phyloP scores from a whole-genome alignment of 2,113 vertebrate genomes.

The Notiomystis cincta region DNA sequence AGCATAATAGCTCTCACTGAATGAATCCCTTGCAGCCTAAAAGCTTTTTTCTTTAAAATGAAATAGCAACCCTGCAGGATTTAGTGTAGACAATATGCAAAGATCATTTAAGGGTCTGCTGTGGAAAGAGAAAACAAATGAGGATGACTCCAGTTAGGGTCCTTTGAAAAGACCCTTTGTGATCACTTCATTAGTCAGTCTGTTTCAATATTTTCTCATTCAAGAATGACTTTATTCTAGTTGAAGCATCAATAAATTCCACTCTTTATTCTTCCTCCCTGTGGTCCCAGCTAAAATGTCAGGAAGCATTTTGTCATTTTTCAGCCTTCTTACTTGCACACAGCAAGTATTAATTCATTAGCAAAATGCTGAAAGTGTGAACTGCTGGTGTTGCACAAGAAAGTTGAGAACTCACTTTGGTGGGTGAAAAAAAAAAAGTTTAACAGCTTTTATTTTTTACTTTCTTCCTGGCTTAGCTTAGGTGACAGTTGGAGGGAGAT shows the following conservation, averaged over 20 bases:
- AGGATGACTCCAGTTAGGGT: constrained; percentile 4
- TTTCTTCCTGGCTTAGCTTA: neutral
- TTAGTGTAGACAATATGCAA: constrained; percentile 42
- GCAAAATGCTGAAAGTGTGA: neutral
- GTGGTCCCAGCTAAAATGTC: constrained; percentile 32
- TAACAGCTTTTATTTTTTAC: neutral
- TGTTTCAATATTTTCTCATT: constrained; percentile 56
- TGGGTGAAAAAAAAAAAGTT: rapidly evolving
- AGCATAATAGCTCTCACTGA: constrained; percentile 55
- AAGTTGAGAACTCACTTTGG: neutral
- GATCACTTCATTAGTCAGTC: constrained; percentile 48
- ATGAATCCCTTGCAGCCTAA: constrained; percentile 56
- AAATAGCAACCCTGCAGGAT: constrained; percentile 42
- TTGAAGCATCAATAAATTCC: constrained; percentile 34
- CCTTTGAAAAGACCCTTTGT: constrained; percentile 48
- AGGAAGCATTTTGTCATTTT: constrained; percentile 28
- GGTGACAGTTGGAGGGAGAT: neutral
- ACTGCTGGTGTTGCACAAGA: neutral
- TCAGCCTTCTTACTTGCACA: neutral
- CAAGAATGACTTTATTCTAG: constrained; percentile 34
- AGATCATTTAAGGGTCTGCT: constrained; percentile 36
- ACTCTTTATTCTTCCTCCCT: constrained; percentile 17
- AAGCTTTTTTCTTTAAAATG: constrained; percentile 59
- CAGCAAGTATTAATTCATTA: neutral
- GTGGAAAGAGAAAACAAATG: constrained; percentile 18